Percentiles rank a stretch among this genome's conserved stretches.
Evolutionary conservation across 2,113 vertebrate species (phyloP).

Genomic region (Alectura lathami): DNA sequence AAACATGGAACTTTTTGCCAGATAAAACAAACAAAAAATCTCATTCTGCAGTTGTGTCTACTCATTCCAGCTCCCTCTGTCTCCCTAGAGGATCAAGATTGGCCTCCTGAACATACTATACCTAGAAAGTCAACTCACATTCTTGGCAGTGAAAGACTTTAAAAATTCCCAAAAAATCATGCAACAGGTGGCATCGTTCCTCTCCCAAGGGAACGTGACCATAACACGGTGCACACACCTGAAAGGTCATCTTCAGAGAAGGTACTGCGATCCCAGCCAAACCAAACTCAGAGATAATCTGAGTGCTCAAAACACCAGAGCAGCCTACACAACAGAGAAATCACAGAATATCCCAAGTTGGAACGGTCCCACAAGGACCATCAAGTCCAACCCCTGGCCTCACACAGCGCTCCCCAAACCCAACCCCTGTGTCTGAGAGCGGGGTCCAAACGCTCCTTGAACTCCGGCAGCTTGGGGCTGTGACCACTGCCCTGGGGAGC

Average conservation of each 20-base stretch:
- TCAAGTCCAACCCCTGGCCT: neutral
- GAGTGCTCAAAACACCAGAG: no score
- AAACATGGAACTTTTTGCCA: neutral
- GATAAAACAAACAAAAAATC: neutral
- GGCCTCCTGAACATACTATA: neutral
- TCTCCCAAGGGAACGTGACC: neutral
- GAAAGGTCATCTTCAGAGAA: neutral
- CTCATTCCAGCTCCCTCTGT: neutral
- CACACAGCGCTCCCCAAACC: neutral
- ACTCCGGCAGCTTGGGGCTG: no score
- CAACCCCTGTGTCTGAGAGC: neutral
- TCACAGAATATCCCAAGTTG: neutral
- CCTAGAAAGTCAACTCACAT: neutral
- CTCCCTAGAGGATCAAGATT: neutral
- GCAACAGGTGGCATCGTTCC: neutral
- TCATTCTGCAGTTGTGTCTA: neutral
- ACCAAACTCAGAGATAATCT: neutral
- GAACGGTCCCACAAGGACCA: neutral
- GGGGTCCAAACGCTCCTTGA: neutral
- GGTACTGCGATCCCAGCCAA: neutral
- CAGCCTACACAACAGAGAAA: neutral
- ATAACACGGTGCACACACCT: neutral
- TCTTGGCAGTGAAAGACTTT: neutral
- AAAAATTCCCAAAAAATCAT: neutral
- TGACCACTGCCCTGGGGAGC: no score